Evolutionary conservation across 2,888 invertebrate genomes (phyloP), one percentile per base, ranked within the genome.

Genomic region (Platycheirus rosarum): DNA sequence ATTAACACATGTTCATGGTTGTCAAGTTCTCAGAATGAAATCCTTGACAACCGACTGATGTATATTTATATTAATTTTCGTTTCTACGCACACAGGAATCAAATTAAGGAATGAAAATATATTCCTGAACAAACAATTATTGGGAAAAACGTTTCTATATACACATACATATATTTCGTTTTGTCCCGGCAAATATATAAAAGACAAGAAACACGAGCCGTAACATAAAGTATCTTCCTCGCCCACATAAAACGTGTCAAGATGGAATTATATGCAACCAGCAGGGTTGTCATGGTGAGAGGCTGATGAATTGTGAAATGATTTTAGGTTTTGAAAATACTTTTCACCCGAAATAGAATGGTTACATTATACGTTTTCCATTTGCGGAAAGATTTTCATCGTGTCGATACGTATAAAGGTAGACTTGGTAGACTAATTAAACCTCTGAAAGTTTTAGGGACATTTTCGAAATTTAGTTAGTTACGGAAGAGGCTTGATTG

Each of bases 171-270:
- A 4, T 32, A 32, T 57, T 55, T 40, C 9, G 37, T 18, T 20
- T 55, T n/a, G n/a, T n/a, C n/a, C 23, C 8, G 18, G 57, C 23
- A 23, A 20, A 37, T 20, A 5, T 32, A 51, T 1, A 32, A 32
- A 7, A 32, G 8, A 32, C 7, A 32, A 32, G 14, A 53, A 37
- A 35, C 35, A 13, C 53, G 26, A 60, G 5, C 57, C 23, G n/a
- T 37, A 37, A 37, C 48, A 57, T 32, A 20, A 68, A 55, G 6
- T 57, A 69, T 68, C 40, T 42, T 8, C n/a, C 26, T 37, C 70
- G 70, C 70, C 70, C 60, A 70, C 70, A 60, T 40, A 49, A 60
- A 42, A 51, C 48, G 48, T 40, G 49, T 49, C 46, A 70, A 49
- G 16, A 29, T 18, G 40, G 51, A 65, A 49, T 70, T 42, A 60